Conservation (phyloP, 2,888 invertebrate species). For the Tetragonisca angustula region DNA sequence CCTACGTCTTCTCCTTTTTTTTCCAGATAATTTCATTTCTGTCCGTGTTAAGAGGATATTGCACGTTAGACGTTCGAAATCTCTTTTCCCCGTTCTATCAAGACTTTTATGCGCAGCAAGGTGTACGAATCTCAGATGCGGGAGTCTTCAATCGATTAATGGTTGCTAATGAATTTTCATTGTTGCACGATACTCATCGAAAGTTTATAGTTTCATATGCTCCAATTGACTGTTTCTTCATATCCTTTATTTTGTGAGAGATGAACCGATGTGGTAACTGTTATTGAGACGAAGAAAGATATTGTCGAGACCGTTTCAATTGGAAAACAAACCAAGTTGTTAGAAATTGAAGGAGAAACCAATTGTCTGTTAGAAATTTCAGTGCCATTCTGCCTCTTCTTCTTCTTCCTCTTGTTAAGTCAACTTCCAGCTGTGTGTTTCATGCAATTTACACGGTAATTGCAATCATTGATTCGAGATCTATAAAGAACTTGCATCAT, state of each 20-base stretch:
- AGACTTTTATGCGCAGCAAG: constrained; percentile 1
- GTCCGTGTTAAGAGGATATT: neutral
- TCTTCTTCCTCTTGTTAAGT: constrained; percentile 5
- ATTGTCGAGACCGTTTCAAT: neutral
- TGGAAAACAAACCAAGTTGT: too few species aligned
- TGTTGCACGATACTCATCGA: neutral
- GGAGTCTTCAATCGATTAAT: constrained; percentile 13
- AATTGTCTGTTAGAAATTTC: too few species aligned
- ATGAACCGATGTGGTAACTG: neutral
- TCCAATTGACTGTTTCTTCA: neutral
- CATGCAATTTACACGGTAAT: constrained; percentile 30
- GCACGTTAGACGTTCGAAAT: too few species aligned
- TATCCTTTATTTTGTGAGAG: neutral
- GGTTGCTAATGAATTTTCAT: constrained; percentile 22
- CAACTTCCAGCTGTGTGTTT: neutral
- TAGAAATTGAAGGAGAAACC: neutral
- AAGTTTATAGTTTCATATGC: constrained; percentile 10
- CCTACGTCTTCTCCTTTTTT: neutral
- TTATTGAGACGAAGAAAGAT: neutral
- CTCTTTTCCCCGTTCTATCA: too few species aligned
- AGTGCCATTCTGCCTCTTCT: neutral
- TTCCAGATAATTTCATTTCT: neutral
- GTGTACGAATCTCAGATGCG: neutral
- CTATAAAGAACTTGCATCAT: constrained; percentile 43
- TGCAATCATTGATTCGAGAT: constrained; percentile 25